Evolutionary conservation across 1,140 invertebrate genomes (phyloP).

Genomic region (Drosophila ambigua): DNA sequence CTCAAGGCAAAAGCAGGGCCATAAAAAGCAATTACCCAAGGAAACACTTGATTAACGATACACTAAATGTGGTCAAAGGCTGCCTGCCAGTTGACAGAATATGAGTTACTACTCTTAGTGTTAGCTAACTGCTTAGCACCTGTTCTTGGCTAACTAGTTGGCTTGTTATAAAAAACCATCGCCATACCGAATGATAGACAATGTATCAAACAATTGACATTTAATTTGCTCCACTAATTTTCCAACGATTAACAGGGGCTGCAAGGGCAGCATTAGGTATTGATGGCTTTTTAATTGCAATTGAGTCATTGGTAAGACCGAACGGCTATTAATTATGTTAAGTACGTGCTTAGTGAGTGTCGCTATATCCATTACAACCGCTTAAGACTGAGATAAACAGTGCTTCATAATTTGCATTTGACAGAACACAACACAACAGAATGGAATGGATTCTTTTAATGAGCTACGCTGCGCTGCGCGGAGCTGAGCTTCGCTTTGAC

Average conservation of each 20-base stretch:
- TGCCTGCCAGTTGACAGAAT: conserved; percentile 4
- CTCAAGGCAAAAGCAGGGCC: conserved; percentile 57
- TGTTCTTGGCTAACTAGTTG: conserved; percentile 22
- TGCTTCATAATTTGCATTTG: conserved; percentile 39
- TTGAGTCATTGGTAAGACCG: conserved; percentile 41
- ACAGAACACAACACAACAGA: background rate
- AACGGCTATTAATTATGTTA: conserved; percentile 63
- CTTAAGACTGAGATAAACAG: conserved; percentile 24
- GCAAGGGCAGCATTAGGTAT: background rate
- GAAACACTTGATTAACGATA: conserved; percentile 43
- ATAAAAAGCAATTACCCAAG: conserved; percentile 39
- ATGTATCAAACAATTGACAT: conserved; percentile 55
- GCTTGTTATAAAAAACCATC: conserved; percentile 17
- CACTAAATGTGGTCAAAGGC: conserved; percentile 19
- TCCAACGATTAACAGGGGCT: conserved; percentile 12
- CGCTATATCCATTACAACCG: conserved; percentile 41
- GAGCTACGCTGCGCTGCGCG: conserved; percentile 28
- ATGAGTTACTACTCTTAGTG: background rate
- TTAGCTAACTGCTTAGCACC: conserved; percentile 29
- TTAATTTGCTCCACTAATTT: conserved; percentile 70
- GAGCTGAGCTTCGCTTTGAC: conserved; percentile 28
- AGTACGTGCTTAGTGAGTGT: conserved; percentile 41
- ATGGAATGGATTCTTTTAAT: conserved; percentile 19
- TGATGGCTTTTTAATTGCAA: conserved; percentile 73
- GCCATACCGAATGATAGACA: conserved; percentile 44